A percentile compares a stretch with the other conserved stretches of the same genome.
Evolutionary conservation across 2,888 invertebrate species (phyloP).

Genomic region (Epinotia nisella): DNA sequence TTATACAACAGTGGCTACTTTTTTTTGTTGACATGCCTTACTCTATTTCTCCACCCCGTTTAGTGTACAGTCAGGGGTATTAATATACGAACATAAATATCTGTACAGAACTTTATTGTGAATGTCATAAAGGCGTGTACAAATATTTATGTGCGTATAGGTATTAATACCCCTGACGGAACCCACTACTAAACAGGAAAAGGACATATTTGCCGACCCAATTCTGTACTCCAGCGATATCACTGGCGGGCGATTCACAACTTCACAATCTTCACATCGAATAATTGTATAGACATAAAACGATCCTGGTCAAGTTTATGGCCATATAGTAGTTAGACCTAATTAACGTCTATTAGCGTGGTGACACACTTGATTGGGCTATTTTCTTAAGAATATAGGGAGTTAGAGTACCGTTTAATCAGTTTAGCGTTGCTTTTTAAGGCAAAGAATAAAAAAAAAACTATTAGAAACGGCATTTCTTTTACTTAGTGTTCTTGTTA

Average conservation of each 20-base stretch:
- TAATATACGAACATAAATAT: too few species aligned
- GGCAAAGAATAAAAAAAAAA: not conserved
- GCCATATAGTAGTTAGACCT: constrained; percentile 3
- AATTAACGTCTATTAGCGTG: constrained; percentile 28
- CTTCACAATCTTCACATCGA: not conserved
- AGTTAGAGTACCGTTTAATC: constrained; percentile 13
- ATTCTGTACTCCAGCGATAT: not conserved
- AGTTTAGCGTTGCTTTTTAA: constrained; percentile 4
- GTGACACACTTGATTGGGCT: constrained; percentile 26
- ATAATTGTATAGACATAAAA: not conserved
- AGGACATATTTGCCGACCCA: too few species aligned
- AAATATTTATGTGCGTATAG: too few species aligned
- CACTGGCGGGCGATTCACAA: not conserved
- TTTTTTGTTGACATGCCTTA: too few species aligned
- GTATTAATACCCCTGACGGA: too few species aligned
- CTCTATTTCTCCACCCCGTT: too few species aligned
- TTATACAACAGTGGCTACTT: too few species aligned
- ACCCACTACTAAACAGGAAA: too few species aligned
- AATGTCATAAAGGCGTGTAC: too few species aligned
- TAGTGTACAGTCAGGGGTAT: too few species aligned
- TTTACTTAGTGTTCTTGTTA: not conserved
- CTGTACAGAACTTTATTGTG: too few species aligned
- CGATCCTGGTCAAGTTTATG: not conserved
- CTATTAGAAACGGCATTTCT: too few species aligned
- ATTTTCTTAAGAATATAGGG: constrained; percentile 21